Conservation (phyloP, 2,113 vertebrate species). For the Sylvia atricapilla region DNA sequence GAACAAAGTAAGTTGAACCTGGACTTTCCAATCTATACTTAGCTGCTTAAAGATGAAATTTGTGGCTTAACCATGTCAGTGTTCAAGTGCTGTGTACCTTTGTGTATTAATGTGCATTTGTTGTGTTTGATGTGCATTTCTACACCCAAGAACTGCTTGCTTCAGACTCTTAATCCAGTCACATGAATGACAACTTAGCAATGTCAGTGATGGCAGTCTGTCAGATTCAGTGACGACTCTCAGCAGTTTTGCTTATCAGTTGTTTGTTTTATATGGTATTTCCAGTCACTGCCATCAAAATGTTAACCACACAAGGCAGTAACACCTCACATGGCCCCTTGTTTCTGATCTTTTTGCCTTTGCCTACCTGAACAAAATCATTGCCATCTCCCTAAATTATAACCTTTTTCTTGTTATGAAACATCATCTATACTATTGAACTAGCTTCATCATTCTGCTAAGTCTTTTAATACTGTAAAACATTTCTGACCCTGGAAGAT, state of each 20-base stretch:
- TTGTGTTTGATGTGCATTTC: not conserved
- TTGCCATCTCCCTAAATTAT: not conserved
- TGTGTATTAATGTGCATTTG: not conserved
- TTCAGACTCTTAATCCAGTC: not conserved
- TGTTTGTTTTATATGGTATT: not conserved
- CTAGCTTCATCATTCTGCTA: not conserved
- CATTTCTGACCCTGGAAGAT: not conserved
- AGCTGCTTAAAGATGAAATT: not conserved
- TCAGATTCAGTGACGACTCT: not conserved
- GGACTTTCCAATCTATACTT: not conserved
- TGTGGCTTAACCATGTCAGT: not conserved
- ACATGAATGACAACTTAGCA: not conserved
- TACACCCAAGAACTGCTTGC: not conserved
- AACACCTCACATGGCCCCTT: not conserved
- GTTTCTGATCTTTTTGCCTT: not conserved
- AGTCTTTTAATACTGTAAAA: not conserved
- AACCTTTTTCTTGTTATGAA: not conserved
- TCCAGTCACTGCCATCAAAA: not conserved
- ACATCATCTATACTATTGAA: not conserved
- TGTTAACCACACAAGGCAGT: not conserved
- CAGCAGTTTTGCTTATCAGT: not conserved
- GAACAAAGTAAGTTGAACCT: not conserved
- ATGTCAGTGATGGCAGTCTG: not conserved
- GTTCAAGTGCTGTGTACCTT: not conserved
- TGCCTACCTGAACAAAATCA: not conserved